A percentile compares a stretch with the other conserved stretches of the same genome.
These are phyloP conservation scores for Pterocles gutturalis DNA, from an alignment of 2,113 vertebrate genomes.

Conservation along the genomic window DNA sequence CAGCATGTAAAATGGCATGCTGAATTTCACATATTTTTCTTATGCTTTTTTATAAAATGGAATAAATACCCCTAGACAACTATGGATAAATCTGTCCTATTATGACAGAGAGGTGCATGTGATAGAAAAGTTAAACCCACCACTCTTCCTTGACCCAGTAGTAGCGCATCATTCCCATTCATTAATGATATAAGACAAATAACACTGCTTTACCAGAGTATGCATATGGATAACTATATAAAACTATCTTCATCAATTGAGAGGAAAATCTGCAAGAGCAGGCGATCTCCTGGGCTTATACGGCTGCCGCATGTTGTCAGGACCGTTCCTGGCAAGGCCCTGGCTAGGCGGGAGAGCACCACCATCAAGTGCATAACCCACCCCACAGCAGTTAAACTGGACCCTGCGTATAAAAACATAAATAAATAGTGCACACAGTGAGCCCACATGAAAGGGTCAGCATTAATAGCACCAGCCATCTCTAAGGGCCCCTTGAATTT, in stretches of 20 bases:
- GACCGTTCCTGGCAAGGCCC: not conserved
- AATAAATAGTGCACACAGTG: not conserved
- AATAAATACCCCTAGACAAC: not conserved
- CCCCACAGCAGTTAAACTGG: not conserved
- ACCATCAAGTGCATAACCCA: not conserved
- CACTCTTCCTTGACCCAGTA: not conserved
- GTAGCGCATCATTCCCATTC: not conserved
- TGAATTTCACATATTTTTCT: not conserved
- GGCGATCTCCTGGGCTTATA: not conserved
- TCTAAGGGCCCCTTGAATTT: not conserved
- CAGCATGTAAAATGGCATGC: not conserved
- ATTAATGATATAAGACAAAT: not conserved
- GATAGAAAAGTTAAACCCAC: not conserved
- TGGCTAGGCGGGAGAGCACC: not conserved
- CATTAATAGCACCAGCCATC: not conserved
- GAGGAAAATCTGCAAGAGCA: not conserved
- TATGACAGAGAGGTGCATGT: not conserved
- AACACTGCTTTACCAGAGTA: not conserved
- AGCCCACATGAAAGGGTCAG: not conserved
- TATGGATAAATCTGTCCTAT: not conserved
- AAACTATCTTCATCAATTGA: not conserved
- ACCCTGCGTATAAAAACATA: not conserved
- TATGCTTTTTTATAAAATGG: not conserved
- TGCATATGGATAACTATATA: not conserved
- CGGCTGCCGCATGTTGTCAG: fast-evolving